Evolutionary conservation across 2,797 vertebrate genomes (phyloP), one percentile per base, ranked within the genome.

Genomic region (Parauchenoglanis punctatus): DNA sequence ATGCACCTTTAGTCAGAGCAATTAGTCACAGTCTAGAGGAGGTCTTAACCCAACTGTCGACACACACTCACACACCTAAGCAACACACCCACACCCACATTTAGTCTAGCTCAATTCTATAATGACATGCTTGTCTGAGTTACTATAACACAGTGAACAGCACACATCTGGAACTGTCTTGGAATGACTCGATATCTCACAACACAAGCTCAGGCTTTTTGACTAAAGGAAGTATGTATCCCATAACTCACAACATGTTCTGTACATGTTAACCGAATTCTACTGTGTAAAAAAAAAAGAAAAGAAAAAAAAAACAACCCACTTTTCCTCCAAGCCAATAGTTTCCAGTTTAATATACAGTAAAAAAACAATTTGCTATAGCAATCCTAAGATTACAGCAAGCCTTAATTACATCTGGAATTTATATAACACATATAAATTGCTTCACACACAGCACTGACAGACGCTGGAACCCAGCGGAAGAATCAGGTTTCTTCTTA

Each of bases 11-110:
- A 88, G 78, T 90, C 90, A 85, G 78, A 90, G 31, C 40, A 78
- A 65, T 91, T 89, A 91, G 85, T 91, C 88, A 90, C 59, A 83
- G 86, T 88, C 89, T 86, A 84, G 13, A 31, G 76, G 20, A 76
- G 54, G 86, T 72, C 82, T 65, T 8, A 54, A 80, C 78, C 86
- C 81, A 82, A 81, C 88, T 85, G 56, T 84, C 54, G 58, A 84
- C 63, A 77, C 81, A 31, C 54, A 81, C 56, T 72, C 56, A 85
- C 67, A 56, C 83, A 63, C 54, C 28, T 63, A 85, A 25, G 46
- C 28, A 59, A 81, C 49, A 85, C 76, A 75, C 35, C 40, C 73
- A 63, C 11, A 23, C 35, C 12, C 78, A 52, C 54, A 68, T 28
- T 59, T 80, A 23, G 61, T 58, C 75, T 56, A 67, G 40, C 31